phyloP scores from a whole-genome alignment of 2,797 vertebrate genomes.

The Cetoscarus ocellatus region DNA sequence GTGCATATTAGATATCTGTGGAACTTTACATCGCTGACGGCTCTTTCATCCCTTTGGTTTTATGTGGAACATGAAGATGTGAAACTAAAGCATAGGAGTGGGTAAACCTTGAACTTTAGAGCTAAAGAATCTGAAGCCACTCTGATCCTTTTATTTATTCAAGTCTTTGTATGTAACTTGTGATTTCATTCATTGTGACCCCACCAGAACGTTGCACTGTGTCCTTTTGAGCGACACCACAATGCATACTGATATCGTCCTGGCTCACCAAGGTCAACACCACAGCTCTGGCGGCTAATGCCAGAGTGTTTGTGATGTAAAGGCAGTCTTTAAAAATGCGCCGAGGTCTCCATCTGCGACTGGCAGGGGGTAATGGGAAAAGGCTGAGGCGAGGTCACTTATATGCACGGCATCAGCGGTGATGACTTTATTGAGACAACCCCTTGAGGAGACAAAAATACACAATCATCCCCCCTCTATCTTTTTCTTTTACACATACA shows the following conservation, averaged over 20 bases:
- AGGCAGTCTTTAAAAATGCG: constrained; percentile 74
- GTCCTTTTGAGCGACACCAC: constrained; percentile 57
- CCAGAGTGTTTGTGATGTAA: constrained; percentile 72
- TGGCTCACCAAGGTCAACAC: constrained; percentile 64
- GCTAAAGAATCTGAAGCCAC: constrained; percentile 1
- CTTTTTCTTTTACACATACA: constrained; percentile 9
- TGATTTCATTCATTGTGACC: constrained; percentile 45
- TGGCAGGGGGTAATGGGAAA: constrained; percentile 67
- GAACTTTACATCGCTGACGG: constrained; percentile 6
- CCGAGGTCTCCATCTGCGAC: constrained; percentile 62
- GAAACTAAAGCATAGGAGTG: neutral
- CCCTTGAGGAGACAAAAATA: constrained; percentile 51
- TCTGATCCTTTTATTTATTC: constrained; percentile 38
- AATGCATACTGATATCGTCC: constrained; percentile 74
- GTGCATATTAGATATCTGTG: constrained; percentile 1
- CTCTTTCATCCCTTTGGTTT: constrained; percentile 12
- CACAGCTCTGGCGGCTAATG: constrained; percentile 56
- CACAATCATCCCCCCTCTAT: constrained; percentile 22
- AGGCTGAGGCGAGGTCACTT: constrained; percentile 72
- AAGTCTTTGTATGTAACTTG: constrained; percentile 40
- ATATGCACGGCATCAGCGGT: constrained; percentile 63
- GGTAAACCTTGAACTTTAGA: constrained; percentile 25
- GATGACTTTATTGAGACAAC: constrained; percentile 72
- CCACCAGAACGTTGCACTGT: constrained; percentile 30
- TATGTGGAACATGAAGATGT: constrained; percentile 11